Evolutionary conservation across 2,797 vertebrate species (phyloP).

Genomic region (Serranus cabrilla): DNA sequence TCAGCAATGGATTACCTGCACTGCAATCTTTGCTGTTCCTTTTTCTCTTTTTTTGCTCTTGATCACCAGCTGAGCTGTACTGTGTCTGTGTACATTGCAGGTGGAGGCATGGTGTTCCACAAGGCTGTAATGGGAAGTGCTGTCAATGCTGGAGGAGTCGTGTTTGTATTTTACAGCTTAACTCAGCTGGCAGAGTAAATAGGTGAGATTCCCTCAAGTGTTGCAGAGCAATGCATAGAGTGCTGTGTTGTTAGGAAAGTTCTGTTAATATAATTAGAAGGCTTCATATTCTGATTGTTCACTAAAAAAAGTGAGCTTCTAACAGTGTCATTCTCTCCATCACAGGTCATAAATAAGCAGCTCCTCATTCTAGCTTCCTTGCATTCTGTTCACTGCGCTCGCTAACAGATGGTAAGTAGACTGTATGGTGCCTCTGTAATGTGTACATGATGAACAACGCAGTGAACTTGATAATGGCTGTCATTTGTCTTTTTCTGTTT

Average conservation of each 20-base stretch:
- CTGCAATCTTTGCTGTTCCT: constrained; percentile 25
- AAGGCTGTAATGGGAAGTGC: constrained; percentile 86
- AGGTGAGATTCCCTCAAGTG: constrained; percentile 63
- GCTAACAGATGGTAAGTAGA: constrained; percentile 27
- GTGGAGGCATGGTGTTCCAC: constrained; percentile 86
- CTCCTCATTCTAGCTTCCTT: constrained; percentile 27
- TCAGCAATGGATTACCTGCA: constrained; percentile 32
- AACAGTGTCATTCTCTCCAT: not conserved
- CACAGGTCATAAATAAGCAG: constrained; percentile 18
- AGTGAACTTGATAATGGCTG: constrained; percentile 40
- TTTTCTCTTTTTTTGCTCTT: constrained; percentile 4
- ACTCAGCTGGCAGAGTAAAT: constrained; percentile 85
- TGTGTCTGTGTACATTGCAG: constrained; percentile 56
- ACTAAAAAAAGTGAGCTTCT: constrained; percentile 2
- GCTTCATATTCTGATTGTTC: not conserved
- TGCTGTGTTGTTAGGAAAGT: constrained; percentile 19
- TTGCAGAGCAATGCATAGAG: constrained; percentile 14
- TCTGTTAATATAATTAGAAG: constrained; percentile 8
- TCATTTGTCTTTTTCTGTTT: constrained; percentile 64
- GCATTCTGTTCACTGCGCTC: constrained; percentile 23
- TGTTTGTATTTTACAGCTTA: constrained; percentile 86
- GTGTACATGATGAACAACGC: constrained; percentile 37
- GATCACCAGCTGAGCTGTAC: constrained; percentile 52
- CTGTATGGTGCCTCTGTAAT: constrained; percentile 42
- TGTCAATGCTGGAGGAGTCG: constrained; percentile 85